These are phyloP conservation scores for Tetragonula clypearis DNA, from an alignment of 1,140 invertebrate genomes.

Conservation along the genomic window DNA sequence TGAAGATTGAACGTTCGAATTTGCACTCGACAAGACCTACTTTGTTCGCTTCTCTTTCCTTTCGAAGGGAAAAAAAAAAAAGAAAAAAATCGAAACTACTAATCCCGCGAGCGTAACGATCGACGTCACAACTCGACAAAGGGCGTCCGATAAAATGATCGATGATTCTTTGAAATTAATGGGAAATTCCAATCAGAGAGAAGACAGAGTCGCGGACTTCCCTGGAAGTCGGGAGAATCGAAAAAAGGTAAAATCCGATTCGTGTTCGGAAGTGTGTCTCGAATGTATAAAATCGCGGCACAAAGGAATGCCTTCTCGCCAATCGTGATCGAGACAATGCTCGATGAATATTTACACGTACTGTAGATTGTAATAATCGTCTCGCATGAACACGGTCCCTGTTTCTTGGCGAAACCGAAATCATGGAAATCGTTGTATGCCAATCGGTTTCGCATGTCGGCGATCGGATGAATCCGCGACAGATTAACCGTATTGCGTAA, in stretches of 20 bases:
- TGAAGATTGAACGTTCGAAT: too few relatives aligned
- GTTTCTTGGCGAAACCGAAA: background rate
- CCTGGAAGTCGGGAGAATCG: background rate
- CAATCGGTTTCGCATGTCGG: background rate
- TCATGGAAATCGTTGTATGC: background rate
- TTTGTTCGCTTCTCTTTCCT: too few relatives aligned
- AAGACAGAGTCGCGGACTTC: background rate
- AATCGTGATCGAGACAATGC: background rate
- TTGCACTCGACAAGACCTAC: too few relatives aligned
- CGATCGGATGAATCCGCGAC: background rate
- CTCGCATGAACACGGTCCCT: background rate
- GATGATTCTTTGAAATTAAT: background rate
- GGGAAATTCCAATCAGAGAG: background rate
- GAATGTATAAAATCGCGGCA: conserved; percentile 17
- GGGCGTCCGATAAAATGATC: too few relatives aligned
- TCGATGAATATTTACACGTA: conserved; percentile 16
- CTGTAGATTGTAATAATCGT: background rate
- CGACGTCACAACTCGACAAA: too few relatives aligned
- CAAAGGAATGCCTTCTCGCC: background rate
- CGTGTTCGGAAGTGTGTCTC: background rate
- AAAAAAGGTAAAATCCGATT: background rate
- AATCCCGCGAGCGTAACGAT: too few relatives aligned
- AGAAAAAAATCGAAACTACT: too few relatives aligned
- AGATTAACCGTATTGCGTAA: background rate
- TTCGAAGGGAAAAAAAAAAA: too few relatives aligned